Evolutionary conservation across 2,888 invertebrate species (phyloP).

Genomic region (Epinotia ramella): DNA sequence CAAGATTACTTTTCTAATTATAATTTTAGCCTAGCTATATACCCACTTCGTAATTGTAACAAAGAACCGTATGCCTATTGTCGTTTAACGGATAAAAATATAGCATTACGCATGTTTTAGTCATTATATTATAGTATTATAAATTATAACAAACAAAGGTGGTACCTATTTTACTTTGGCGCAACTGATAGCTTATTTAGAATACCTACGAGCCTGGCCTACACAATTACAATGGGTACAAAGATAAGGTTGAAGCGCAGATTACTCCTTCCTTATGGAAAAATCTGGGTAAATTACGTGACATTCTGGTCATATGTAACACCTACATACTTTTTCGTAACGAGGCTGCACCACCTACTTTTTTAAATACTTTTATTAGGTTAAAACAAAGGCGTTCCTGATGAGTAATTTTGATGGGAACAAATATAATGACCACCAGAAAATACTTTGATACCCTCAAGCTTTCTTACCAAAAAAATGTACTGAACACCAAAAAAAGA

Average conservation of each 20-base stretch:
- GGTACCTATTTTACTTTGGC: slow-evolving; percentile 1
- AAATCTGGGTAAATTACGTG: not conserved
- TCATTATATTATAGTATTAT: not conserved
- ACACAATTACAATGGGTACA: not conserved
- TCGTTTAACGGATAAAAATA: slow-evolving; percentile 11
- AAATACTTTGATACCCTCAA: too few relatives aligned
- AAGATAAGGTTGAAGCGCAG: slow-evolving; percentile 4
- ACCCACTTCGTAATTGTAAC: not conserved
- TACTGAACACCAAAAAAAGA: too few relatives aligned
- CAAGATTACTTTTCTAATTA: too few relatives aligned
- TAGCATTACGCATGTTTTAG: slow-evolving; percentile 20
- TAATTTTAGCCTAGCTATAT: too few relatives aligned
- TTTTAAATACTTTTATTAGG: not conserved
- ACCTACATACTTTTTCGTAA: not conserved
- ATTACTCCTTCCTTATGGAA: not conserved
- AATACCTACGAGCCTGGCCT: not conserved
- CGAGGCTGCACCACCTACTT: not conserved
- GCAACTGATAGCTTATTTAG: slow-evolving; percentile 19
- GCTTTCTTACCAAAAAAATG: too few relatives aligned
- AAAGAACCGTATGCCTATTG: not conserved
- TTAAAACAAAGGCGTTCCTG: not conserved
- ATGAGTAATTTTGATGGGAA: not conserved
- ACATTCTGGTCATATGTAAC: slow-evolving; percentile 1
- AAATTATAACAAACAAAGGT: slow-evolving; percentile 10
- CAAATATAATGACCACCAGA: too few relatives aligned